Base-by-base conservation (phyloP, 2,888 invertebrate genomes). In the Megaustenia siamemsis region DNA sequence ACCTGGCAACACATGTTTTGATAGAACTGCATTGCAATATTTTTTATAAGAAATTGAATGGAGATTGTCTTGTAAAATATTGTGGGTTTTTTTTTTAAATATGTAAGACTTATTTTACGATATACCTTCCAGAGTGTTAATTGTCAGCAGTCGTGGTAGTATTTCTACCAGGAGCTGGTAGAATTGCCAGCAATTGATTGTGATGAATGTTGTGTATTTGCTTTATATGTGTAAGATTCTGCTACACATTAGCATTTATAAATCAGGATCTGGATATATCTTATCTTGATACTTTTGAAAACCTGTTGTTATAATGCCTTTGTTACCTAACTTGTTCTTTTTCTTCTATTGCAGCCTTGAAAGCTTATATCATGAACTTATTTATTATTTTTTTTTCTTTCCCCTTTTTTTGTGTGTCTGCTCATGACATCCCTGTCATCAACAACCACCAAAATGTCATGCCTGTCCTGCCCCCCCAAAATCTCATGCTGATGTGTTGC, bases 401-500 rank as follows among this genome's bases (percentile, higher is more conserved):
- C 56, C 21, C 35, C 69, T 56, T 78, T 53, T 79, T 79, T 84
- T 73, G 77, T 83, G 49, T 77, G 77, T 84, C 73, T 78, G 80
- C 66, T 80, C 79, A 78, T 63, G 78, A 49, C 24, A 35, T 73
- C 77, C 79, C 38, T 43, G 32, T 77, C 77, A 53, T 60, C 49
- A 75, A 75, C 77, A 60, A 56, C 45, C 40, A 40, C n/a, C 49
- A 68, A 80, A 81, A 81, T 77, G 77, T 84, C 73, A 83, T 83
- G 83, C 78, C 83, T 83, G 77, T 49, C 63, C 77, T 68, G 63
- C 45, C 24, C 40, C 38, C 45, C 68, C 71, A 56, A 40, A 69
- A 79, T 85, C 81, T 85, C 66, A 66, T 56, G 81, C 81, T 81
- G 84, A 85, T 82, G 84, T 84, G 81, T 79, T 53, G 85, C 85